Evolutionary conservation across 1,140 invertebrate genomes (phyloP).

Genomic region (Polyergus mexicanus): DNA sequence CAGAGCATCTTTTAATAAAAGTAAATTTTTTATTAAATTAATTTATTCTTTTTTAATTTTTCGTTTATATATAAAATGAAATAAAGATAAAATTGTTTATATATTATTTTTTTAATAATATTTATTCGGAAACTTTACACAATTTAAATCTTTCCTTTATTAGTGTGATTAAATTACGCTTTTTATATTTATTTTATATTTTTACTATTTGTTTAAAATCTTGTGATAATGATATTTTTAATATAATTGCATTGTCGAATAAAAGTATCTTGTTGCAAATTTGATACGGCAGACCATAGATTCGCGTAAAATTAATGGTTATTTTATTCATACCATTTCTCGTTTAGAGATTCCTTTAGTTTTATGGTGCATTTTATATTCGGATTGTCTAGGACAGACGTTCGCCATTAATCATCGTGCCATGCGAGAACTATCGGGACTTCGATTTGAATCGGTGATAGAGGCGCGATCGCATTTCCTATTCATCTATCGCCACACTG

Average conservation of each 20-base stretch:
- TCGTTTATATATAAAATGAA: not conserved
- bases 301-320: conserved; percentile 68
- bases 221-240: conserved; percentile 35
- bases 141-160: not conserved
- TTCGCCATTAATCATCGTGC: conserved; percentile 71
- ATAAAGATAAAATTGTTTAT: not conserved
- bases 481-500: conserved; percentile 59
- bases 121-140: not conserved
- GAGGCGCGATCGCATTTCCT: conserved; percentile 61
- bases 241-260: conserved; percentile 34
- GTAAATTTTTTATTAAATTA: too few relatives aligned
- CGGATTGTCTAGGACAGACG: conserved; percentile 73
- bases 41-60: not conserved
- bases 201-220: not conserved
- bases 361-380: conserved; percentile 64
- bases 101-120: conserved; percentile 1
- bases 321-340: conserved; percentile 72
- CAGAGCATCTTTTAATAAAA: not conserved
- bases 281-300: conserved; percentile 31
- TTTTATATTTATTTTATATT: not conserved
- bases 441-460: conserved; percentile 63
- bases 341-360: conserved; percentile 62
- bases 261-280: conserved; percentile 44
- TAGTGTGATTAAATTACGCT: not conserved
- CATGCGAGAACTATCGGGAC: conserved; percentile 40